These are phyloP conservation scores for Geotrypetes seraphini DNA, from an alignment of 2,797 vertebrate species.

Conservation along the genomic window DNA sequence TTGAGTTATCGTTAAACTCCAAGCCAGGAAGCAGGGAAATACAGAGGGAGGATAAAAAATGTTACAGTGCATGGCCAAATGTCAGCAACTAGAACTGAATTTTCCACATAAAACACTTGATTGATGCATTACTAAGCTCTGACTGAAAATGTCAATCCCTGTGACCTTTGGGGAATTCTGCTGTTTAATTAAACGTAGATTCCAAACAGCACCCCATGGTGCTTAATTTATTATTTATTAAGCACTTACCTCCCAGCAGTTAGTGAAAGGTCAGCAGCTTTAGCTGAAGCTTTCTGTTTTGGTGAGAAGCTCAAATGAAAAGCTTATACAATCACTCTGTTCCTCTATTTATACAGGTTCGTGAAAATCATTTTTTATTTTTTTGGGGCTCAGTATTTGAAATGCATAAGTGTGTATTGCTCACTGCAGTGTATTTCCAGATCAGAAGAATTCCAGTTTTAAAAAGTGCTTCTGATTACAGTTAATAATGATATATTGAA, in stretches of 20 bases:
- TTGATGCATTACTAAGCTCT: neutral
- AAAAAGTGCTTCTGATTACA: constrained; percentile 49
- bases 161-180: neutral
- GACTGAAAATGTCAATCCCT: neutral
- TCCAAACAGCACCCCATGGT: constrained; percentile 10
- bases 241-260: constrained; percentile 30
- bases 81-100: too few species aligned
- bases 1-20: too few species aligned
- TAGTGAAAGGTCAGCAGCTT: constrained; percentile 39
- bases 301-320: constrained; percentile 15
- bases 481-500: constrained; percentile 64
- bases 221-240: constrained; percentile 39
- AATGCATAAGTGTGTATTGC: constrained; percentile 4
- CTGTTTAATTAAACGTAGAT: constrained; percentile 17
- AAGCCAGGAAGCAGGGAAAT: too few species aligned
- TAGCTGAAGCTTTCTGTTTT: constrained; percentile 18
- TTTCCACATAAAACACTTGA: too few species aligned
- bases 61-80: too few species aligned
- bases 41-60: too few species aligned
- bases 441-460: constrained; percentile 50
- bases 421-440: constrained; percentile 10
- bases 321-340: constrained; percentile 13
- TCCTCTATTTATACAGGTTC: constrained; percentile 11
- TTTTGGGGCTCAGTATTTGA: constrained; percentile 19
- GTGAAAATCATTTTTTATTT: constrained; percentile 26